Evolutionary conservation across 2,113 vertebrate genomes (phyloP).

Genomic region (Gadus macrocephalus): DNA sequence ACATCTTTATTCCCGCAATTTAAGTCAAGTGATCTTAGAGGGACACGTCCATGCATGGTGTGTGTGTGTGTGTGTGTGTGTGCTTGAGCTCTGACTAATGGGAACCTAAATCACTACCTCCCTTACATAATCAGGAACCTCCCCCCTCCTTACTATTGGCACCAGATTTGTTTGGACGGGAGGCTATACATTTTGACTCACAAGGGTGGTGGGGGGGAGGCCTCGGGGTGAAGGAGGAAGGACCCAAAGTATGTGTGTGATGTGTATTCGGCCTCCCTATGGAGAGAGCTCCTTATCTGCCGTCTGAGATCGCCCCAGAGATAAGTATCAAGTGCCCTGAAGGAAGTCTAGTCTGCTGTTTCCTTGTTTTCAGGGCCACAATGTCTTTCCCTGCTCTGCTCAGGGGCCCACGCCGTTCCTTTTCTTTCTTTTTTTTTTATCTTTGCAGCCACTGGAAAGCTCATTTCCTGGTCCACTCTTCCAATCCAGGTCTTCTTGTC

Average conservation of each 20-base stretch:
- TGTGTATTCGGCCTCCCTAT: too few relatives aligned
- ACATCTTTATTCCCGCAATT: too few relatives aligned
- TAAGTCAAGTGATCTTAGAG: too few relatives aligned
- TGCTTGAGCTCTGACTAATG: not conserved
- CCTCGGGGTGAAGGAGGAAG: conserved; percentile 5
- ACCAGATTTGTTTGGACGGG: not conserved
- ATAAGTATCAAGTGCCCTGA: conserved; percentile 16
- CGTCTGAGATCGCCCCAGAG: conserved; percentile 20
- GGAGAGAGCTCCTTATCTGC: not conserved
- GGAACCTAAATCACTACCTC: conserved; percentile 16
- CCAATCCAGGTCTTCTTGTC: conserved; percentile 36
- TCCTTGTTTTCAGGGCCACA: conserved; percentile 44
- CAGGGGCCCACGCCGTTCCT: not conserved
- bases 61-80: not conserved
- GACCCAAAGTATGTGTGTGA: not conserved
- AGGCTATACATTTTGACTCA: not conserved
- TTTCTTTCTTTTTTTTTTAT: conserved; percentile 50
- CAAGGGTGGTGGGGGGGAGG: conserved; percentile 10
- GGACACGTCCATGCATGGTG: too few relatives aligned
- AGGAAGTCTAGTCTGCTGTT: conserved; percentile 32
- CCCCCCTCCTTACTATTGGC: conserved; percentile 19
- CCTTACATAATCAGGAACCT: conserved; percentile 20
- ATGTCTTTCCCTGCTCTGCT: conserved; percentile 57
- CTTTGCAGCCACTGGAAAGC: conserved; percentile 57
- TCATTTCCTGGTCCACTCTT: conserved; percentile 58